These are phyloP conservation scores for Diploscapter pachys DNA, from an alignment of 1,140 invertebrate genomes.

Conservation along the genomic window DNA sequence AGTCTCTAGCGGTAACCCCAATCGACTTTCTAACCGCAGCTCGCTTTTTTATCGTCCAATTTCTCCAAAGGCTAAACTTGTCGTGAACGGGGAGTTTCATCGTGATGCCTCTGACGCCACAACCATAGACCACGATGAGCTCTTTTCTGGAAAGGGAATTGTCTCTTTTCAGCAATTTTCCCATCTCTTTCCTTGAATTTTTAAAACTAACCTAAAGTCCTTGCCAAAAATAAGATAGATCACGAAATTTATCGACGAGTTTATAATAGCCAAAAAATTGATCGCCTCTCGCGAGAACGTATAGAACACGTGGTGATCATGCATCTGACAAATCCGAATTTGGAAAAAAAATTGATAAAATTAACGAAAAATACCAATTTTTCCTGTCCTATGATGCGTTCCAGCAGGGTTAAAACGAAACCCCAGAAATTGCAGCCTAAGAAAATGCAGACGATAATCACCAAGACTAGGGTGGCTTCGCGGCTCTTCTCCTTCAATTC, in stretches of 20 bases:
- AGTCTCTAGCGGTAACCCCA: too few species aligned
- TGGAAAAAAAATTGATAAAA: neutral
- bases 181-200: too few species aligned
- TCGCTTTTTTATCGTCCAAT: neutral
- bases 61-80: conserved; percentile 39
- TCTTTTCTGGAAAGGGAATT: conserved; percentile 35
- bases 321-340: conserved; percentile 18
- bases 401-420: conserved; percentile 80
- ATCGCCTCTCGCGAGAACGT: conserved; percentile 60
- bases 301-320: conserved; percentile 43
- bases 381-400: conserved; percentile 63
- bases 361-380: conserved; percentile 8
- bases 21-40: too few species aligned
- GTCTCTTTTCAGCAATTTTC: too few species aligned
- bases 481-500: conserved; percentile 42
- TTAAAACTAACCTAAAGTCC: conserved; percentile 78
- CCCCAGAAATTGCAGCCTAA: conserved; percentile 85
- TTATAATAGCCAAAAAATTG: conserved; percentile 90
- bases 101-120: conserved; percentile 40
- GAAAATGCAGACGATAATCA: conserved; percentile 88
- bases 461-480: conserved; percentile 76
- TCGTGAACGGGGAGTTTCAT: conserved; percentile 38
- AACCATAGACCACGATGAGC: conserved; percentile 40
- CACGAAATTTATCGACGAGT: conserved; percentile 92
- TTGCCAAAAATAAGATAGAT: conserved; percentile 95